Evolutionary conservation across 2,113 vertebrate species (phyloP).

Genomic region (Hemicordylus capensis): DNA sequence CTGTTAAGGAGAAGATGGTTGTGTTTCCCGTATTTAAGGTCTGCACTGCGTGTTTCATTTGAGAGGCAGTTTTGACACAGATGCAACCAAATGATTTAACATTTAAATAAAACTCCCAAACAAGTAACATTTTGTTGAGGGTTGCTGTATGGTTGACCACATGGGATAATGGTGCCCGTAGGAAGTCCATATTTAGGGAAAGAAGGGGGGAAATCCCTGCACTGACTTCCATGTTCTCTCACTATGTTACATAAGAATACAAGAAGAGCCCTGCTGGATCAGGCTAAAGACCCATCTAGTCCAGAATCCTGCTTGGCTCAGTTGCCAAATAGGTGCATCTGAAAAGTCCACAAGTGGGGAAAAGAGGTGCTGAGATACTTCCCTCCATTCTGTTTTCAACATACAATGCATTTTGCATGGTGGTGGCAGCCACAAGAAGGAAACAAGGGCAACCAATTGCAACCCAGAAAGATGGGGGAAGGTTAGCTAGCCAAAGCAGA

Average conservation of each 20-base stretch:
- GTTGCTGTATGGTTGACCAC: background rate
- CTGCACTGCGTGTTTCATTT: background rate
- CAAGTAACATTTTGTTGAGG: no score
- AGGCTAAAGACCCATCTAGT: no score
- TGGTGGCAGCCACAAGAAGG: background rate
- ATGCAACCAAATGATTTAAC: slow-evolving; percentile 1
- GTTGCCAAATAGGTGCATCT: background rate
- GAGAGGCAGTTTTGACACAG: background rate
- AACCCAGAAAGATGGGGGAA: background rate
- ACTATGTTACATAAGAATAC: background rate
- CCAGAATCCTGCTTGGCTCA: background rate
- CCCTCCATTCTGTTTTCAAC: background rate
- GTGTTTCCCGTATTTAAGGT: background rate
- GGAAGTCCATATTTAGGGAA: no score
- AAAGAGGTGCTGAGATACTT: background rate
- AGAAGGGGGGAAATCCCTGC: background rate
- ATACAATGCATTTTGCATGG: background rate
- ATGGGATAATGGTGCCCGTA: background rate
- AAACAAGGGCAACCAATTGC: background rate
- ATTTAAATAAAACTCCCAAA: background rate
- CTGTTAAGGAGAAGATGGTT: background rate
- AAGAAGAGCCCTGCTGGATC: no score
- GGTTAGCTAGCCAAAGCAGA: background rate
- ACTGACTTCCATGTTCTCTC: background rate
- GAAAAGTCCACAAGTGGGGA: background rate